Evolutionary conservation across 2,888 invertebrate genomes (phyloP).

Genomic region (Tipula lateralis): DNA sequence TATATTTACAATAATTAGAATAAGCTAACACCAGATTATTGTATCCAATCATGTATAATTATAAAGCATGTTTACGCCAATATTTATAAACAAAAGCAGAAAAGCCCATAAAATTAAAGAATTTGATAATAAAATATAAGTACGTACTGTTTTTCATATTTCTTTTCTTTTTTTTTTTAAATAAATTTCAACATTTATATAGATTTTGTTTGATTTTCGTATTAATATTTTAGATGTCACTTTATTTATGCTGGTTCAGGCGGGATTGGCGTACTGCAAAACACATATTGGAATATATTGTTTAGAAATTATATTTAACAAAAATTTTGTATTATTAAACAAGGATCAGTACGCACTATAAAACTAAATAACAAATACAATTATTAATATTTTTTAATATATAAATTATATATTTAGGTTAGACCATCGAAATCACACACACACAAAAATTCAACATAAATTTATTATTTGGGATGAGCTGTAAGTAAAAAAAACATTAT

Average conservation of each 20-base stretch:
- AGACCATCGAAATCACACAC: neutral
- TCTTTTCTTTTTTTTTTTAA: neutral
- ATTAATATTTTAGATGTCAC: slow-evolving; percentile 36
- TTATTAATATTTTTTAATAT: neutral
- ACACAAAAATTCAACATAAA: neutral
- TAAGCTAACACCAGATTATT: neutral
- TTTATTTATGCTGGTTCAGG: slow-evolving; percentile 65
- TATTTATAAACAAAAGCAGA: slow-evolving; percentile 28
- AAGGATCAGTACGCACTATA: slow-evolving; percentile 30
- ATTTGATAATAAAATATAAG: neutral
- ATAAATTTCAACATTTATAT: neutral
- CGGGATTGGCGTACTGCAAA: slow-evolving; percentile 89
- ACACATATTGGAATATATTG: slow-evolving; percentile 41
- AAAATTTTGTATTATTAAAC: slow-evolving; percentile 29
- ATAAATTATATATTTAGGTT: neutral
- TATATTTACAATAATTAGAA: neutral
- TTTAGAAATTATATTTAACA: slow-evolving; percentile 30
- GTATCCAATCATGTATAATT: neutral
- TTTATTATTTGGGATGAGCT: neutral
- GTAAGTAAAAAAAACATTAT: neutral
- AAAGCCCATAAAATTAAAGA: slow-evolving; percentile 26
- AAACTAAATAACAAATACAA: slow-evolving; percentile 28
- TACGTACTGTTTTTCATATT: slow-evolving; percentile 30
- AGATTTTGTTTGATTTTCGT: slow-evolving; percentile 21
- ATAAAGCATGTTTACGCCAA: slow-evolving; percentile 29